Evolutionary conservation across 2,888 invertebrate species (phyloP).

Genomic region (Apodemia mormo): DNA sequence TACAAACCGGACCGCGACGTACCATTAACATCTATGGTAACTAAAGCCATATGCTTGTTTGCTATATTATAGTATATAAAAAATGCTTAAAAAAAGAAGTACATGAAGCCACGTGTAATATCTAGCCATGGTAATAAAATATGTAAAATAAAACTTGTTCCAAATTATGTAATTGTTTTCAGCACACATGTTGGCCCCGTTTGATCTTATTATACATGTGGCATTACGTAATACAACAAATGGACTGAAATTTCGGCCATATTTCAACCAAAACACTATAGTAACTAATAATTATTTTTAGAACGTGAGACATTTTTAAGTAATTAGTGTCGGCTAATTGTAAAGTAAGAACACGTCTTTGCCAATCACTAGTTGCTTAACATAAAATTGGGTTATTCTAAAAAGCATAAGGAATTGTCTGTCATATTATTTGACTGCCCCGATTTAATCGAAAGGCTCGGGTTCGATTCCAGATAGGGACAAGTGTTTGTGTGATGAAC

Average conservation of each 20-base stretch:
- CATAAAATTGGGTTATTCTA: background rate
- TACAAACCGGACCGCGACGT: too few relatives aligned
- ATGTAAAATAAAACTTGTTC: slow-evolving; percentile 8
- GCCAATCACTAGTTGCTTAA: background rate
- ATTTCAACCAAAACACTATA: background rate
- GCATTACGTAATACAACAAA: slow-evolving; percentile 23
- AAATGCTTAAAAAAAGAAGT: too few relatives aligned
- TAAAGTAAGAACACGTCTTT: background rate
- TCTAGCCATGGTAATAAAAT: slow-evolving; percentile 1
- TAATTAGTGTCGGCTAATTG: background rate
- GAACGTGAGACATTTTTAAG: slow-evolving; percentile 7
- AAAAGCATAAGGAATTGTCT: too few relatives aligned
- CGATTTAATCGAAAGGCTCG: too few relatives aligned
- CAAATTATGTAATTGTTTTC: slow-evolving; percentile 17
- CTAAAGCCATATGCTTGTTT: too few relatives aligned
- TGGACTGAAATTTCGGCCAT: slow-evolving; percentile 4
- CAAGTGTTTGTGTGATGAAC: too few relatives aligned
- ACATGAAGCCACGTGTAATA: background rate
- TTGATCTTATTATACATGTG: slow-evolving; percentile 20
- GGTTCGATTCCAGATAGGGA: too few relatives aligned
- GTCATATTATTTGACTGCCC: too few relatives aligned
- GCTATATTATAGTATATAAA: too few relatives aligned
- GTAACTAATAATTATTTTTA: background rate
- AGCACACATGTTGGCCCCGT: slow-evolving; percentile 18
- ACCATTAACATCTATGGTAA: too few relatives aligned